These are phyloP conservation scores for Hydriomena furcata DNA, from an alignment of 2,888 invertebrate species.

Conservation along the genomic window DNA sequence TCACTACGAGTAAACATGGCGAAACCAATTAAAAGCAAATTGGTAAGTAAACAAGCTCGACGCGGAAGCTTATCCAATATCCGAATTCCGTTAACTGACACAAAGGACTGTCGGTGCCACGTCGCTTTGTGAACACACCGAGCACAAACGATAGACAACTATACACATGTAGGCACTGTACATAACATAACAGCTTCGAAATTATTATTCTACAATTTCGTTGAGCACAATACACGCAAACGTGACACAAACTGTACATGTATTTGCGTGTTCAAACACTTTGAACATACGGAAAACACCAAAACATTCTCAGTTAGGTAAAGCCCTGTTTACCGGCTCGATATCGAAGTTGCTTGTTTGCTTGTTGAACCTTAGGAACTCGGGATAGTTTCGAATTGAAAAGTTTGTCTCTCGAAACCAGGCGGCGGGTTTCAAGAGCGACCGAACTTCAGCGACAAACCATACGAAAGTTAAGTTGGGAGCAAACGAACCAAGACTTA, in stretches of 20 bases:
- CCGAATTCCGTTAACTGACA: conserved; percentile 70
- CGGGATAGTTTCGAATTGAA: conserved; percentile 61
- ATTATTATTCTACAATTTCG: too few species aligned
- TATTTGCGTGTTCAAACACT: conserved; percentile 28
- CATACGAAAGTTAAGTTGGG: conserved; percentile 60
- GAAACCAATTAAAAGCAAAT: conserved; percentile 74
- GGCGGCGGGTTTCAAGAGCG: conserved; percentile 61
- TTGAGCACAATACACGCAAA: conserved; percentile 35
- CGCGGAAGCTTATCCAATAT: conserved; percentile 71
- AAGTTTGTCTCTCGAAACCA: conserved; percentile 51
- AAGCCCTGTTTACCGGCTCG: conserved; percentile 49
- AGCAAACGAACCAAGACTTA: conserved; percentile 10
- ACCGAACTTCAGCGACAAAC: conserved; percentile 63
- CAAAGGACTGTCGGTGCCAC: conserved; percentile 71
- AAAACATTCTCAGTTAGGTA: conserved; percentile 55
- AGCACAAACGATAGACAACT: conserved; percentile 34
- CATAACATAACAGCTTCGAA: too few species aligned
- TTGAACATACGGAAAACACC: conserved; percentile 37
- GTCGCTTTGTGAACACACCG: conserved; percentile 57
- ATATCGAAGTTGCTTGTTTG: conserved; percentile 40
- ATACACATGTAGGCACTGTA: conserved; percentile 15
- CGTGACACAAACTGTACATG: conserved; percentile 46
- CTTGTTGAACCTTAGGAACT: conserved; percentile 63
- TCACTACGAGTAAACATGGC: conserved; percentile 36
- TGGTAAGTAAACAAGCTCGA: conserved; percentile 64